phyloP scores from a whole-genome alignment of 2,113 vertebrate genomes.

The Cettia cetti region DNA sequence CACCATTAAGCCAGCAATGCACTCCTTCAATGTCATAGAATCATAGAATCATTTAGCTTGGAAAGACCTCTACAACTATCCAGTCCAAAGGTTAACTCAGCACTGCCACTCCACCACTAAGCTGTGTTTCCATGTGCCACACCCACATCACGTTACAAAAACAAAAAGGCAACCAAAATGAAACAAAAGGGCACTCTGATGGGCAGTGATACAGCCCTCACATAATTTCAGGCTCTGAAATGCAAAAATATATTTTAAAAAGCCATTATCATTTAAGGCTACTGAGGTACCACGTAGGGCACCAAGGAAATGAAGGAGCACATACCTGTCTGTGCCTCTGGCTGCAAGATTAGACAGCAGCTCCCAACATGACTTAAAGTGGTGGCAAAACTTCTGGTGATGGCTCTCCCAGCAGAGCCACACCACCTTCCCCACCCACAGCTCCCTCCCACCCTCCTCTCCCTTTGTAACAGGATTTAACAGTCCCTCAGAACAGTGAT shows the following conservation, averaged over 20 bases:
- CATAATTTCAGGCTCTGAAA: background rate
- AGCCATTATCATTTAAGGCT: background rate
- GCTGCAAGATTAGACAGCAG: background rate
- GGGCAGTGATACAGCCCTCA: background rate
- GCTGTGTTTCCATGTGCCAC: background rate
- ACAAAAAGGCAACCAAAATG: background rate
- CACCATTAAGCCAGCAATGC: background rate
- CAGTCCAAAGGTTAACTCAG: background rate
- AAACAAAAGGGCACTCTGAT: background rate
- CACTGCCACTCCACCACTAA: background rate
- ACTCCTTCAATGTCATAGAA: background rate
- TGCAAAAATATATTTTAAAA: background rate
- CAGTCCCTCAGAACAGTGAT: background rate
- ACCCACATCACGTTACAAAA: background rate
- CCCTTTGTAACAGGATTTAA: background rate
- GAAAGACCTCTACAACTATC: background rate
- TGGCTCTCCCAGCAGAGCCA: background rate
- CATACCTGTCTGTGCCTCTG: background rate
- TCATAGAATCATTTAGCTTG: background rate
- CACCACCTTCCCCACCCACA: background rate
- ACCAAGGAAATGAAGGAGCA: background rate
- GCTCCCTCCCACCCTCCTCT: background rate
- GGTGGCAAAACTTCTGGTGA: background rate
- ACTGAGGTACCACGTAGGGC: background rate
- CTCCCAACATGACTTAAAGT: too few relatives aligned